A percentile compares a stretch with the other conserved stretches of the same genome.
phyloP scores from a whole-genome alignment of 2,113 vertebrate genomes.

The Agelaius tricolor region DNA sequence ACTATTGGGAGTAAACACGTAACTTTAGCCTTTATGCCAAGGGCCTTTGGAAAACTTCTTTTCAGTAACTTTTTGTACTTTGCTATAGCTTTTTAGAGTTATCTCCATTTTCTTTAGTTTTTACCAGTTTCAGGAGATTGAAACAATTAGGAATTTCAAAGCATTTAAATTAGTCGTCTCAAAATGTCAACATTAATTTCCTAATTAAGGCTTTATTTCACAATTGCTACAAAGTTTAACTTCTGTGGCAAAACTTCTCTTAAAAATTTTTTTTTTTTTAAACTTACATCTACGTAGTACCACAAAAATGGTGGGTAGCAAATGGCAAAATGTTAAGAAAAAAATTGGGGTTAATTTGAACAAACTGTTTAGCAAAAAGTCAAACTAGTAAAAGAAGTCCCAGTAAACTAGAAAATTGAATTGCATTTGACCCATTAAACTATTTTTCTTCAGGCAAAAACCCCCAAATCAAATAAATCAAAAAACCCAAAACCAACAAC shows the following conservation, averaged over 20 bases:
- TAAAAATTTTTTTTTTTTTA: background rate
- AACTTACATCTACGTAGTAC: background rate
- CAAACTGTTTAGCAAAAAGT: background rate
- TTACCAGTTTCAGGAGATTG: background rate
- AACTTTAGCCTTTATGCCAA: background rate
- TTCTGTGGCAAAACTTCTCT: background rate
- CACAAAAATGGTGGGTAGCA: background rate
- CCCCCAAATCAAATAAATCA: background rate
- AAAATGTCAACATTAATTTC: background rate
- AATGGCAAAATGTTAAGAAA: background rate
- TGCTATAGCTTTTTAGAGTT: background rate
- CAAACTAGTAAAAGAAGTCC: background rate
- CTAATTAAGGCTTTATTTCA: background rate
- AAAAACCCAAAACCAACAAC: background rate
- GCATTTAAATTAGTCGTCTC: background rate
- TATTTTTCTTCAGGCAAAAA: background rate
- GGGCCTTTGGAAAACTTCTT: background rate
- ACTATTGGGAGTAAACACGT: background rate
- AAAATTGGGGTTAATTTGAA: background rate
- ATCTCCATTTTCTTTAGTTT: background rate
- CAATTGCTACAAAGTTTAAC: background rate
- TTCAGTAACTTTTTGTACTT: background rate
- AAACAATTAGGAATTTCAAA: background rate
- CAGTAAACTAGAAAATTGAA: background rate
- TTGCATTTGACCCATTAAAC: background rate